Conservation (phyloP, 2,888 invertebrate genomes). For the Malacosoma neustria region DNA sequence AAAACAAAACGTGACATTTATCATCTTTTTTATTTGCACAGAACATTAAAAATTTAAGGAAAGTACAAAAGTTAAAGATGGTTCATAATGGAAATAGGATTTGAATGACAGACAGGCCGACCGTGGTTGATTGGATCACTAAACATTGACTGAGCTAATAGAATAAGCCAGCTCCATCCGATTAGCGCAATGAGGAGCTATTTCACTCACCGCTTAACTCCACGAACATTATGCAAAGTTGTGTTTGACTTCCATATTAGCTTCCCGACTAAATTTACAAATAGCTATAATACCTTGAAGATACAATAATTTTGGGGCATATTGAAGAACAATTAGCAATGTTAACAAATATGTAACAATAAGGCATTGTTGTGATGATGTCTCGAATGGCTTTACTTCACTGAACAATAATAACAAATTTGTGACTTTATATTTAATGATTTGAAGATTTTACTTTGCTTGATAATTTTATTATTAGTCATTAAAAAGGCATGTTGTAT, state of each 20-base stretch:
- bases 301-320: slow-evolving; percentile 15
- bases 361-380: not conserved
- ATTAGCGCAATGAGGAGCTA: slow-evolving; percentile 68
- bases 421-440: too few relatives aligned
- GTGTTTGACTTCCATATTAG: slow-evolving; percentile 60
- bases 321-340: not conserved
- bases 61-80: slow-evolving; percentile 24
- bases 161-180: slow-evolving; percentile 55
- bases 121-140: slow-evolving; percentile 44
- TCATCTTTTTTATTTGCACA: too few relatives aligned
- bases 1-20: too few relatives aligned
- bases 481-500: too few relatives aligned
- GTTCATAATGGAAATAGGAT: slow-evolving; percentile 17
- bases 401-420: not conserved
- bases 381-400: not conserved
- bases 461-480: too few relatives aligned
- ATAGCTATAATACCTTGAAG: slow-evolving; percentile 31
- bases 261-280: slow-evolving; percentile 44
- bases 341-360: not conserved
- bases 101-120: slow-evolving; percentile 33
- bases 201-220: slow-evolving; percentile 39
- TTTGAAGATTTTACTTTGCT: too few relatives aligned
- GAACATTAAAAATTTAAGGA: too few relatives aligned
- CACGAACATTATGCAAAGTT: slow-evolving; percentile 62
- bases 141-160: slow-evolving; percentile 69